A percentile compares a stretch with the other conserved stretches of the same genome.
Conservation (phyloP, 2,113 vertebrate species). For the Cryptomyrus ogoouensis region DNA sequence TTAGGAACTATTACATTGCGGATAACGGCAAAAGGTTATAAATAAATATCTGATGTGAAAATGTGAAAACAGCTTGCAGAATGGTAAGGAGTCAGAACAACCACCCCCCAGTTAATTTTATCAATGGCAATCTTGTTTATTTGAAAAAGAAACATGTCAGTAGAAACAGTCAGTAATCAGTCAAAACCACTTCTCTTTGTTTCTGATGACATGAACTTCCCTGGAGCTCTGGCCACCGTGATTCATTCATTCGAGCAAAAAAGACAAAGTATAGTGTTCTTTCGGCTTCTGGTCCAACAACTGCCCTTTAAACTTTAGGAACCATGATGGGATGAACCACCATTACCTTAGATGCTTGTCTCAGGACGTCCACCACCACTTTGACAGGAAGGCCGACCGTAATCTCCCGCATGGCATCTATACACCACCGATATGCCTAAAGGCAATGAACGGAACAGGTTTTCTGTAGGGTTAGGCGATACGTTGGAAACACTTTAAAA, state of each 20-base stretch:
- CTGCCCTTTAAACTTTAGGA: not conserved
- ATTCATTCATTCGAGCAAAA: not conserved
- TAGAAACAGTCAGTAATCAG: not conserved
- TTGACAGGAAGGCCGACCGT: constrained; percentile 87
- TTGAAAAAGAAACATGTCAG: not conserved
- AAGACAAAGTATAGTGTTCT: not conserved
- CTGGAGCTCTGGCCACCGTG: not conserved
- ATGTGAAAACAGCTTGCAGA: not conserved
- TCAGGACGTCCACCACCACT: constrained; percentile 93
- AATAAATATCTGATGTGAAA: not conserved
- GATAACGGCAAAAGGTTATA: not conserved
- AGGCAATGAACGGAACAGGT: not conserved
- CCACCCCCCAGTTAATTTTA: not conserved
- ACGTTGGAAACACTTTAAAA: not conserved
- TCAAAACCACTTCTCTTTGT: not conserved
- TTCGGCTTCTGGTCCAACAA: not conserved
- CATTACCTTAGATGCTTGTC: constrained; percentile 91
- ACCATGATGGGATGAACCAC: not conserved
- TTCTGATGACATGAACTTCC: not conserved
- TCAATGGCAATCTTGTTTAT: not conserved
- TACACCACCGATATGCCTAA: constrained; percentile 97
- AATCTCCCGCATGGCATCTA: constrained; percentile 98
- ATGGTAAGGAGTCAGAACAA: not conserved
- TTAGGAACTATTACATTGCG: not conserved
- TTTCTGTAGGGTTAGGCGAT: not conserved